Evolutionary conservation across 2,888 invertebrate species (phyloP).

Genomic region (Luperina nickerlii): DNA sequence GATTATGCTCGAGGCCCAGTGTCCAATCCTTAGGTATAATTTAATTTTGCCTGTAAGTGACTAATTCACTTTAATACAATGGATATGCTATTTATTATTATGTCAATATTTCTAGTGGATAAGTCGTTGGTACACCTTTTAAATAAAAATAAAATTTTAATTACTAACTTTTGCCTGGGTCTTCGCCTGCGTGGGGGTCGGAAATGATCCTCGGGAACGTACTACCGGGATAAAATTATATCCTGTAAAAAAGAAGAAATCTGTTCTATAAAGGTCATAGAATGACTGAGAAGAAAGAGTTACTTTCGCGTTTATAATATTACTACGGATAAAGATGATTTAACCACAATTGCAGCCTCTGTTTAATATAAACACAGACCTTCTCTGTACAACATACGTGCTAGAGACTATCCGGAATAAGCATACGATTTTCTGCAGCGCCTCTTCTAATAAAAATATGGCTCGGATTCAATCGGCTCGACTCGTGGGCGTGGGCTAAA

Average conservation of each 20-base stretch:
- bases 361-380: conserved; percentile 15
- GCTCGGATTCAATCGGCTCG: conserved; percentile 56
- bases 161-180: not conserved
- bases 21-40: not conserved
- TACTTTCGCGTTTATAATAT: not conserved
- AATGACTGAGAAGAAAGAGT: too few relatives aligned
- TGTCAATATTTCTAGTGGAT: too few relatives aligned
- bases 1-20: not conserved
- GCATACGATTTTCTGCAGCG: conserved; percentile 69
- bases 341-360: conserved; percentile 32
- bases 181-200: not conserved
- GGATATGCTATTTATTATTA: too few relatives aligned
- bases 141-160: too few relatives aligned
- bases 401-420: conserved; percentile 64
- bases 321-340: not conserved
- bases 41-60: too few relatives aligned
- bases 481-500: conserved; percentile 48
- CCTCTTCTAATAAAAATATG: conserved; percentile 70
- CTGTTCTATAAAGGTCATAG: not conserved
- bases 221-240: not conserved
- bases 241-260: too few relatives aligned
- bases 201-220: not conserved
- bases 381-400: conserved; percentile 57
- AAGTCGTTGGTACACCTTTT: too few relatives aligned
- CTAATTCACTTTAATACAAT: too few relatives aligned